Conservation (phyloP, 1,140 invertebrate species). For the Zaprionus davidi region DNA sequence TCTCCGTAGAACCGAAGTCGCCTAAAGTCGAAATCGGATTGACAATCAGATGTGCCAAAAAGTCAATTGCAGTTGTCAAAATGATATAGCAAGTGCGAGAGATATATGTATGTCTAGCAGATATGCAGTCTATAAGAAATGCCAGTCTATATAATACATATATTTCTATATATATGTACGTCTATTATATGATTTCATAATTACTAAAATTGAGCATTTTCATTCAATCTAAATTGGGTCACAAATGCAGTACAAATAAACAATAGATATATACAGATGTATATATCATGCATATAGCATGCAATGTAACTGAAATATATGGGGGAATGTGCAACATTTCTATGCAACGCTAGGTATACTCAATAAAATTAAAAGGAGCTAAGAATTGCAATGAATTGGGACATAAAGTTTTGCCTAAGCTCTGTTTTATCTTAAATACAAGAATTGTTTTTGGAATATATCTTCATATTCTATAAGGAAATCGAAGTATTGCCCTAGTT, state of each 20-base stretch:
- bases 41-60: slow-evolving; percentile 36
- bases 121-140: not conserved
- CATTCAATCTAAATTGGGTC: slow-evolving; percentile 22
- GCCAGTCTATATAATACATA: not conserved
- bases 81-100: not conserved
- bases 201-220: slow-evolving; percentile 10
- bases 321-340: not conserved
- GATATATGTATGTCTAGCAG: not conserved
- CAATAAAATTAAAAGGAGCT: not conserved
- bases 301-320: not conserved
- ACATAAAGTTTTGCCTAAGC: not conserved
- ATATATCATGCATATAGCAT: not conserved
- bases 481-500: too few relatives aligned
- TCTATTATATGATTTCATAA: slow-evolving; percentile 18
- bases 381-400: not conserved
- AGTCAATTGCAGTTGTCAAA: slow-evolving; percentile 37
- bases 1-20: not conserved
- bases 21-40: slow-evolving; percentile 4
- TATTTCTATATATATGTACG: not conserved
- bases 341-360: not conserved
- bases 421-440: not conserved
- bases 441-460: too few relatives aligned
- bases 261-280: not conserved
- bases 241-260: not conserved
- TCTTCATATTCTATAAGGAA: too few relatives aligned